Percentiles rank a stretch among this genome's conserved stretches.
These are phyloP conservation scores for Halichoeres trimaculatus DNA, from an alignment of 2,113 vertebrate genomes.

Conservation along the genomic window DNA sequence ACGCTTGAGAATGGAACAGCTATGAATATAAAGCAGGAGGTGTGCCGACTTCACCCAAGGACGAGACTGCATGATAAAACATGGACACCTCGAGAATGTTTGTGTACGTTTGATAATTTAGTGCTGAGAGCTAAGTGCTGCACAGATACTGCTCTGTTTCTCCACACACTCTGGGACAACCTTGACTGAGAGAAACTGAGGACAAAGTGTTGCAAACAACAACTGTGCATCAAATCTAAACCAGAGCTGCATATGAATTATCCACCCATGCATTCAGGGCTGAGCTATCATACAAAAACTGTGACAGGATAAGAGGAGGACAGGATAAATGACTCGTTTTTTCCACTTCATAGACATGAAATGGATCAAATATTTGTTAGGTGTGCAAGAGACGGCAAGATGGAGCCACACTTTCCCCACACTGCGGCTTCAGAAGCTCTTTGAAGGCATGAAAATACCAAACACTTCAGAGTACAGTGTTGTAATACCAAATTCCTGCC, in stretches of 20 bases:
- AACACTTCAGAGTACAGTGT: slow-evolving; percentile 12
- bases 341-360: slow-evolving; percentile 55
- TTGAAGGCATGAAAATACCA: slow-evolving; percentile 19
- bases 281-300: slow-evolving; percentile 58
- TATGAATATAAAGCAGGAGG: slow-evolving; percentile 72
- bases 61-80: slow-evolving; percentile 15
- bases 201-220: slow-evolving; percentile 48
- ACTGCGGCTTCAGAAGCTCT: slow-evolving; percentile 11
- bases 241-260: slow-evolving; percentile 54
- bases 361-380: slow-evolving; percentile 50
- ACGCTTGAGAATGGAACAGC: slow-evolving; percentile 52
- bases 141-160: slow-evolving; percentile 1
- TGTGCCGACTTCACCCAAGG: slow-evolving; percentile 31
- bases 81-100: neutral
- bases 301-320: slow-evolving; percentile 68
- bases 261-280: slow-evolving; percentile 59
- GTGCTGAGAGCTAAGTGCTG: neutral
- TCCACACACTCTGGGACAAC: slow-evolving; percentile 24
- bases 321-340: slow-evolving; percentile 51
- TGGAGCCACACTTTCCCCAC: neutral
- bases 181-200: slow-evolving; percentile 50
- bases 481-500: neutral
- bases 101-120: slow-evolving; percentile 43
- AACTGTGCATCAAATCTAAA: slow-evolving; percentile 45
- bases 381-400: neutral